Evolutionary conservation across 1,140 invertebrate genomes (phyloP).

Genomic region (Ceratosolen solmsi): DNA sequence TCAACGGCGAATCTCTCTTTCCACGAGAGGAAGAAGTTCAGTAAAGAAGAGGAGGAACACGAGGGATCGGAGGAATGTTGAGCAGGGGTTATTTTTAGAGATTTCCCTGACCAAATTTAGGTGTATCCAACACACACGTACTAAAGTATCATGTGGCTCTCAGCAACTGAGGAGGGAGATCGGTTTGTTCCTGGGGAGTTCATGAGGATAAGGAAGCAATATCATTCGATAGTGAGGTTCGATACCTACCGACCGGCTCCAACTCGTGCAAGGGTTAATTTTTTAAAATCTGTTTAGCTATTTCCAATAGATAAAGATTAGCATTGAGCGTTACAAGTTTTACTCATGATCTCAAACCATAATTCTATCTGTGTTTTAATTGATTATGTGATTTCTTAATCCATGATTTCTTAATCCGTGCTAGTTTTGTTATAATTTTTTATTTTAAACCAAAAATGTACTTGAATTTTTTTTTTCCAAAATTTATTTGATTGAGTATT

Average conservation of each 20-base stretch:
- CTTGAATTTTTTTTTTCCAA: too few species aligned
- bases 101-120: constrained; percentile 44
- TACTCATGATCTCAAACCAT: too few species aligned
- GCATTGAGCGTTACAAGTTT: too few species aligned
- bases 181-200: background rate
- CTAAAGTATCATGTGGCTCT: constrained; percentile 41
- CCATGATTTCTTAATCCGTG: too few species aligned
- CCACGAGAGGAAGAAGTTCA: background rate
- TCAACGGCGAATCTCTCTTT: background rate
- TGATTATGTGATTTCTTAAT: too few species aligned
- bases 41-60: background rate
- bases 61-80: background rate
- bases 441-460: too few species aligned
- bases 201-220: background rate
- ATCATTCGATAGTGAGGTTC: too few species aligned
- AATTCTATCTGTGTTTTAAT: too few species aligned
- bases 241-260: background rate
- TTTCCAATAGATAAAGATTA: too few species aligned
- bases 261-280: background rate
- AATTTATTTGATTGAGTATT: too few species aligned
- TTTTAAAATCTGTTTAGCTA: too few species aligned
- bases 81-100: constrained; percentile 12
- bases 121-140: constrained; percentile 12
- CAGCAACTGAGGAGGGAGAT: constrained; percentile 4
- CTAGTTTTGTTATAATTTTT: too few species aligned